Base-by-base conservation (phyloP, 1,140 invertebrate species). In the Zaprionus vittiger region DNA sequence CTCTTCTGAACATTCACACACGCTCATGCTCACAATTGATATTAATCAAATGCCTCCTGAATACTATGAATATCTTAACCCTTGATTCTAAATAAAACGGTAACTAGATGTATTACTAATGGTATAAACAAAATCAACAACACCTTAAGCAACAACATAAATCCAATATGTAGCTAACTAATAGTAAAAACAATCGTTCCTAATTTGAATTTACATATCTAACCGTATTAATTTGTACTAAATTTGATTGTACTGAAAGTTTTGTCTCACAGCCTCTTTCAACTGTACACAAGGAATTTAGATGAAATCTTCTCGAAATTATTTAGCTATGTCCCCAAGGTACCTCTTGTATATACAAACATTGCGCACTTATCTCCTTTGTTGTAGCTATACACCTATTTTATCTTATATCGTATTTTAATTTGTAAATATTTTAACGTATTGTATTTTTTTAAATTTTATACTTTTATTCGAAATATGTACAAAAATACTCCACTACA, bases 351-450 rank as follows among this genome's bases (percentile, higher is more conserved):
- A 71, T 84, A 74, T 86, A 80, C 41, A 70, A 76, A 67, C 54
- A 69, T 86, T 79, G 85, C 86, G 82, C 84, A 80, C 83, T 65
- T 52, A 69, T 65, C 49, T 47, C 49, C 52, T 76, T 72, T 81
- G 67, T 59, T 91, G 91, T 91, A 85, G 87, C 74, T 81, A 80
- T 80, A 90, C 84, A 83, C 91, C 59, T 93, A 73, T 79, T 92
- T 83, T 89, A 82, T 75, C 92, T 82, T 93, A 91, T 74, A 77
- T 92, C 86, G 70, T 93, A 87, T 87, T 52, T 24, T 90, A 93
- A 92, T 92, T 93, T 92, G 79, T 94, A 92, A 92, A 92, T 94
- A 93, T 93, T 94, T 93, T 93, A 94, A 94, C 93, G 93, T 76
- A 80, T 72, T 84, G 67, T 69, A 76, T 85, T 91, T 87, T 81